Percentiles rank a stretch among this genome's conserved stretches.
phyloP scores from a whole-genome alignment of 2,888 invertebrate species.

The Pyrochroa serraticornis region DNA sequence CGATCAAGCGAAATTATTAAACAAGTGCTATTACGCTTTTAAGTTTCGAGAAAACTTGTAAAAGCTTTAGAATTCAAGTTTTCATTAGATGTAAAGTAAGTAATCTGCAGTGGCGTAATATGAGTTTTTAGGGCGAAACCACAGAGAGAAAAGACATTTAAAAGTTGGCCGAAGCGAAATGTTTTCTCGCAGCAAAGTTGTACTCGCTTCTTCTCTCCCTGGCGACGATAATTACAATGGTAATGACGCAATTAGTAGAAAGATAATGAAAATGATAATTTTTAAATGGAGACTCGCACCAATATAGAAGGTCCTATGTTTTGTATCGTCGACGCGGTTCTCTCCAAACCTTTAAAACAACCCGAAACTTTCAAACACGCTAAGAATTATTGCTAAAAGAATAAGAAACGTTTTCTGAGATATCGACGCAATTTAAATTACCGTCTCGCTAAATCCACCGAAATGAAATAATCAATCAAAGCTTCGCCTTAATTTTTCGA shows the following conservation, averaged over 20 bases:
- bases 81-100: constrained; percentile 40
- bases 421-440: too few species aligned
- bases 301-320: constrained; percentile 20
- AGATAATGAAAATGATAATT: constrained; percentile 54
- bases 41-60: constrained; percentile 30
- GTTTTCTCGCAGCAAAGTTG: constrained; percentile 34
- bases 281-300: constrained; percentile 27
- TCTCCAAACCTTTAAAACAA: constrained; percentile 21
- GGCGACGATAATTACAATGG: constrained; percentile 49
- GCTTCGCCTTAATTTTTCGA: too few species aligned
- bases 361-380: constrained; percentile 10
- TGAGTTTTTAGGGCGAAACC: constrained; percentile 31
- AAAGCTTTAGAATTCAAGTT: constrained; percentile 36
- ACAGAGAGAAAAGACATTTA: constrained; percentile 37
- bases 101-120: constrained; percentile 33
- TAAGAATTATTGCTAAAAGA: constrained; percentile 10
- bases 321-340: constrained; percentile 33
- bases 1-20: constrained; percentile 22
- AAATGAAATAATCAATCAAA: too few species aligned
- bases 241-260: constrained; percentile 51
- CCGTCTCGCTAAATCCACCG: too few species aligned
- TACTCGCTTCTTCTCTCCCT: constrained; percentile 36
- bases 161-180: constrained; percentile 35
- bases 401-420: neutral
- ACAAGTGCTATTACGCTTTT: constrained; percentile 20